Evolutionary conservation across 2,113 vertebrate genomes (phyloP), one percentile per base, ranked within the genome.

Genomic region (Megaceryle torquata): DNA sequence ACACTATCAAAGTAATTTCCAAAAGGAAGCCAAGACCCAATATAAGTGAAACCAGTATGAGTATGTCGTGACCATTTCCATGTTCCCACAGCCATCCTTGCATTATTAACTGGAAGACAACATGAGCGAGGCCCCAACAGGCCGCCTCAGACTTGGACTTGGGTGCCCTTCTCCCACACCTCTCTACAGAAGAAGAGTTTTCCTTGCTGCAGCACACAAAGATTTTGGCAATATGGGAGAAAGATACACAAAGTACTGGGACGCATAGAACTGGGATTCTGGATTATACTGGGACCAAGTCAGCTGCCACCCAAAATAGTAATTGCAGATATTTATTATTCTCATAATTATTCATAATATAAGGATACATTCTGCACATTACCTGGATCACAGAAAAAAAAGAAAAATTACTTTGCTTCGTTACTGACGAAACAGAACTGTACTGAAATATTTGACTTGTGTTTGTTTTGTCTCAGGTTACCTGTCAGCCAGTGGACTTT

Each of bases 401-500:
- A 51, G 26, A 53, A 28, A 53, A 26, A 37, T 18, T 15, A 29
- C 15, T 77, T 46, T 63, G 21, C 26, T 57, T 24, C 8, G 29
- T 72, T 89, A 54, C 61, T 16, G 44, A 39, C 24, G 71, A 91
- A 82, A 67, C 33, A 63, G 51, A 91, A 35, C 28, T 15, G 19
- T 21, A 35, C 33, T 71, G 53, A 93, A 91, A 82, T 11, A 21
- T 17, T 22, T 33, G 13, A 28, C 18, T 54, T 33, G 11, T 44
- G 70, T 93, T 95, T 90, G 72, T 53, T 90, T 83, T 88, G 39
- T 72, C 53, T 75, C 35, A 0, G 39, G 28, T 86, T 92, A 70
- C 77, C 69, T 72, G 13, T n/a, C 72, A 83, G 15, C 25, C 20
- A 48, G 28, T 29, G 86, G 88, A 96, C 92, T 96, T 96, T 93